Conservation (phyloP, 2,888 invertebrate genomes). For the Temnothorax ravouxi region DNA sequence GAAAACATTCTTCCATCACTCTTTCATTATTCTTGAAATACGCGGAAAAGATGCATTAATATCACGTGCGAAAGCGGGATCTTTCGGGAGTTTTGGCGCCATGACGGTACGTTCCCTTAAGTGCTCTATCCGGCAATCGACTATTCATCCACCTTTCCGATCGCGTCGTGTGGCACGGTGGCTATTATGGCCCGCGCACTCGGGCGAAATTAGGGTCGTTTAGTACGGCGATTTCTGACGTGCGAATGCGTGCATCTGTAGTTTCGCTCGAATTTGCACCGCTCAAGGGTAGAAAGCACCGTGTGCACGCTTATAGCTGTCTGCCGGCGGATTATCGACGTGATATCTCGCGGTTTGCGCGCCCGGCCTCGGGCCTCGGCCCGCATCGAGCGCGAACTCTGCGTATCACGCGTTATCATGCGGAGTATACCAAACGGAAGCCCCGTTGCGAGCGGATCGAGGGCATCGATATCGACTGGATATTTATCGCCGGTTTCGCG, state of each 20-base stretch:
- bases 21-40: not conserved
- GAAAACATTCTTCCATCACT: not conserved
- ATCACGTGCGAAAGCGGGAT: not conserved
- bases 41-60: not conserved
- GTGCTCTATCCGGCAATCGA: conserved; percentile 24
- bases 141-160: conserved; percentile 44
- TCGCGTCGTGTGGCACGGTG: conserved; percentile 1
- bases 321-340: conserved; percentile 56
- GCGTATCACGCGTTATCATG: conserved; percentile 43
- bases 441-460: not conserved
- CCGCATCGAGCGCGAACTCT: conserved; percentile 22
- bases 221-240: conserved; percentile 43
- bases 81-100: conserved; percentile 4
- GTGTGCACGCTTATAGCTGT: conserved; percentile 38
- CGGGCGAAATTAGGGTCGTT: conserved; percentile 51
- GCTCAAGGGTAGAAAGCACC: conserved; percentile 47
- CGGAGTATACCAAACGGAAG: conserved; percentile 12
- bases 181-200: conserved; percentile 35
- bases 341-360: conserved; percentile 55
- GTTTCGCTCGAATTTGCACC: conserved; percentile 32
- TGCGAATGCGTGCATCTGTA: conserved; percentile 27
- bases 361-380: not conserved
- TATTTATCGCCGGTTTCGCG: conserved; percentile 64
- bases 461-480: conserved; percentile 47
- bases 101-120: not conserved